A percentile compares a stretch with the other conserved stretches of the same genome.
Conservation (phyloP, 2,797 vertebrate species). For the Gobionotothen gibberifrons region DNA sequence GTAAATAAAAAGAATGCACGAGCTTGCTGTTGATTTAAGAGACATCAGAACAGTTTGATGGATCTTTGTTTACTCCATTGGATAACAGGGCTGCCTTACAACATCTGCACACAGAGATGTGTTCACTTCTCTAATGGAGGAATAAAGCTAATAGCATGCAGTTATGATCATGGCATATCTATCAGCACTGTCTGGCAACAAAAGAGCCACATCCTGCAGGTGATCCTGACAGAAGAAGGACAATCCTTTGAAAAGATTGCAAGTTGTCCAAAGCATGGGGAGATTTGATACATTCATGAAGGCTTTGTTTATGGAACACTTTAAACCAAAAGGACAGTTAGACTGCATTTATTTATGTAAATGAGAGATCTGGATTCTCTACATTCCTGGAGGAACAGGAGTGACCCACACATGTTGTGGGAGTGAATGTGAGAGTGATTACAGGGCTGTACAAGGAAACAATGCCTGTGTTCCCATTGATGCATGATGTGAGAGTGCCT, state of each 20-base stretch:
- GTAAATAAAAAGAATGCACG: not conserved
- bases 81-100: not conserved
- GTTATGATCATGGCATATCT: no score
- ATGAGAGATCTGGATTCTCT: not conserved
- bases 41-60: not conserved
- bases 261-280: not conserved
- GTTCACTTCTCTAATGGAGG: not conserved
- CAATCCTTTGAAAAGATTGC: not conserved
- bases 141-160: not conserved
- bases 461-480: no score
- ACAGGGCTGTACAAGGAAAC: not conserved
- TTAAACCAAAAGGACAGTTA: not conserved
- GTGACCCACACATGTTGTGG: conserved; percentile 1
- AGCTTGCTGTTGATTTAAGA: not conserved
- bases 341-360: conserved; percentile 9
- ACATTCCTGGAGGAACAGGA: conserved; percentile 5
- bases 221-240: conserved; percentile 7
- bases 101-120: not conserved
- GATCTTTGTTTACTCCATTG: conserved; percentile 8
- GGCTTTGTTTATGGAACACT: not conserved
- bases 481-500: no score
- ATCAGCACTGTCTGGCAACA: not conserved
- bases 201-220: not conserved
- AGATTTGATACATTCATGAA: not conserved
- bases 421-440: conserved; percentile 5